A percentile compares a stretch with the other conserved stretches of the same genome.
Evolutionary conservation across 2,113 vertebrate species (phyloP).

Genomic region (Turnix velox): DNA sequence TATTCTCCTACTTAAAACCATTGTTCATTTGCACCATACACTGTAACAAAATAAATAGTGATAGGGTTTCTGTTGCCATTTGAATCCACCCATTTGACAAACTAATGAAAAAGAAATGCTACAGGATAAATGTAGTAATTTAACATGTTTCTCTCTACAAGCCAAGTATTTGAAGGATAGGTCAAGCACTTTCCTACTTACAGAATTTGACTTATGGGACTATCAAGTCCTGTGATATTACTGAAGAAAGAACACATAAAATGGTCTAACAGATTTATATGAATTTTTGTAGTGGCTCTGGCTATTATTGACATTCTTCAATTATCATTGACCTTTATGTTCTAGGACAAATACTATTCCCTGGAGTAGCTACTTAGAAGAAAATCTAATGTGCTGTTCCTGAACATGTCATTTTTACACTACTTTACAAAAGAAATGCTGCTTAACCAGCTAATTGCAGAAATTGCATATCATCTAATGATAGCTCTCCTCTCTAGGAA

Average conservation of each 20-base stretch:
- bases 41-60: neutral
- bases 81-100: neutral
- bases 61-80: neutral
- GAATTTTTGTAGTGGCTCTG: neutral
- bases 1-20: neutral
- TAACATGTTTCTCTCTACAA: neutral
- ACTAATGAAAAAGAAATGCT: neutral
- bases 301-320: constrained; percentile 46
- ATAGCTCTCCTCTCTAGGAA: constrained; percentile 32
- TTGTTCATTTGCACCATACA: neutral
- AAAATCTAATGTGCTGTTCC: constrained; percentile 16
- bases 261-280: neutral
- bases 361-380: constrained; percentile 20
- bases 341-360: constrained; percentile 39
- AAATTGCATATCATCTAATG: constrained; percentile 1
- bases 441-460: constrained; percentile 51
- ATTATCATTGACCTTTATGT: constrained; percentile 49
- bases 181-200: neutral
- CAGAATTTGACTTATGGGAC: neutral
- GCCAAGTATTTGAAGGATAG: neutral
- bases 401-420: constrained; percentile 28
- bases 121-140: neutral
- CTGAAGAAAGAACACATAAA: neutral
- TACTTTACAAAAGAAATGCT: constrained; percentile 26
- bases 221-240: neutral